These are phyloP conservation scores for Ctenochaetus hawaiiensis DNA, from an alignment of 2,797 vertebrate species.

Conservation along the genomic window DNA sequence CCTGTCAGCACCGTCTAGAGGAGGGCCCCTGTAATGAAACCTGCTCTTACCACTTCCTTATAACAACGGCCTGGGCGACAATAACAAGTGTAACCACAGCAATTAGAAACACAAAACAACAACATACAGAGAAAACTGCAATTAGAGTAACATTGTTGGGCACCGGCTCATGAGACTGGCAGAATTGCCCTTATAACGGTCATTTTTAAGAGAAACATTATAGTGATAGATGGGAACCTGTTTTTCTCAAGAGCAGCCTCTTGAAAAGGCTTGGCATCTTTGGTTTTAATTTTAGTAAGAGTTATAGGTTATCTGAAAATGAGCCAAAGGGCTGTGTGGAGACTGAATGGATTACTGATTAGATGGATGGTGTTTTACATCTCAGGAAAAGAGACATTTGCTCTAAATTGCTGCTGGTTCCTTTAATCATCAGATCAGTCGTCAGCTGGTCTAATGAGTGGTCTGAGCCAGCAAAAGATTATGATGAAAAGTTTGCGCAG, in stretches of 20 bases:
- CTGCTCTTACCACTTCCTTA: conserved; percentile 66
- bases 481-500: conserved; percentile 43
- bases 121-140: conserved; percentile 54
- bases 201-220: conserved; percentile 15
- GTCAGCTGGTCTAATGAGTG: conserved; percentile 52
- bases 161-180: not conserved
- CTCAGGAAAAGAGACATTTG: conserved; percentile 57
- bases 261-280: conserved; percentile 54
- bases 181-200: conserved; percentile 3
- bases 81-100: conserved; percentile 61
- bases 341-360: conserved; percentile 67
- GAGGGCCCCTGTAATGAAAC: conserved; percentile 70
- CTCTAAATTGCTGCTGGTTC: conserved; percentile 57
- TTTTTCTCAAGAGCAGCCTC: conserved; percentile 41
- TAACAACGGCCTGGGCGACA: conserved; percentile 57
- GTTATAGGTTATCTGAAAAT: conserved; percentile 58
- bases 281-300: conserved; percentile 52
- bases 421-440: conserved; percentile 62
- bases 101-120: conserved; percentile 67
- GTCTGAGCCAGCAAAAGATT: conserved; percentile 31
- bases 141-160: conserved; percentile 41
- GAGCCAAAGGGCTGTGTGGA: conserved; percentile 39
- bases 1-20: conserved; percentile 62
- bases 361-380: conserved; percentile 58
- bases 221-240: conserved; percentile 46